Evolutionary conservation across 2,797 vertebrate species (phyloP), one percentile per base, ranked within the genome.

Genomic region (Neomorphus geoffroyi): DNA sequence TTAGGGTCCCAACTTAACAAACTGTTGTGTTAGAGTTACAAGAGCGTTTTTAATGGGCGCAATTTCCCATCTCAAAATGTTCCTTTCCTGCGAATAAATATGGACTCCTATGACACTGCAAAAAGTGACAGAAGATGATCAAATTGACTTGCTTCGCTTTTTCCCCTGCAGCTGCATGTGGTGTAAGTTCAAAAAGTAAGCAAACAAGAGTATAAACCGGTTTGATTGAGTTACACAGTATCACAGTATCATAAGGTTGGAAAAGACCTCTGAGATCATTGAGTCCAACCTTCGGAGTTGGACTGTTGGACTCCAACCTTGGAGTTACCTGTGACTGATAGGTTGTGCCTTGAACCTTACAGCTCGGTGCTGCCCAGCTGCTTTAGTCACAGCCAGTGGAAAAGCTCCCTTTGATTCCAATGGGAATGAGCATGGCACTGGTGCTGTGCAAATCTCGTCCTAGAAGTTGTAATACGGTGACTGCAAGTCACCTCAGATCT

Each of bases 371-470:
- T 86, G 62, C 18, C 70, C 43, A 45, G 28, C 27, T 84, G 69
- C 56, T 89, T 81, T 89, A 93, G 87, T 50, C 89, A 32, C 32
- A 91, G 71, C 18, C 79, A n/a, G 35, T 27, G 30, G 65, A 73
- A 95, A 81, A 89, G 24, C 16, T 71, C 53, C 71, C 37, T 71
- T 90, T 88, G 65, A 94, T 91, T 95, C 82, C 91, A 89, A 87
- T 53, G 30, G 57, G 45, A 89, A 32, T 48, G 77, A 74, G 64
- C 60, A 48, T 1, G 11, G 64, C 45, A 65, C 24, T 22, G 69
- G 60, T 58, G 37, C 45, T 71, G 57, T 33, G 51, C n/a, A 64
- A 90, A 88, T 74, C 23, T 91, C 17, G 5, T 28, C 45, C 21
- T 57, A 48, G 53, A 43, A 26, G 11, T 77, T 66, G 27, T 18